These are phyloP conservation scores for Congeria kusceri DNA, from an alignment of 2,888 invertebrate genomes.

Conservation along the genomic window DNA sequence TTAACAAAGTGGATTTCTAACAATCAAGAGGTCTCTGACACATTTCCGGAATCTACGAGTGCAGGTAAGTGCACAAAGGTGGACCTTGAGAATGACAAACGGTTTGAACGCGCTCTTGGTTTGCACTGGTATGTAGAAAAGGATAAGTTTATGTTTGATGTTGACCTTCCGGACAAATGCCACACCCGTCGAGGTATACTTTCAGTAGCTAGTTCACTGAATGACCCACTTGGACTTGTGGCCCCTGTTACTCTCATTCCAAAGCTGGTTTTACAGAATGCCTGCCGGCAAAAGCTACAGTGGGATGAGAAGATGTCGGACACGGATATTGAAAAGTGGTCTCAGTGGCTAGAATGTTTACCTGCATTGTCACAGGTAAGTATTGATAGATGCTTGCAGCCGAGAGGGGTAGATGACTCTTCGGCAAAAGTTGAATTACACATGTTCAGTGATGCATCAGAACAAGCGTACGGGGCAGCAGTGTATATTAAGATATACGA, in stretches of 20 bases:
- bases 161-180: too few relatives aligned
- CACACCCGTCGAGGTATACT: slow-evolving; percentile 51
- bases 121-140: slow-evolving; percentile 16
- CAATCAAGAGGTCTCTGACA: slow-evolving; percentile 22
- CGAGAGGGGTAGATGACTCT: slow-evolving; percentile 5
- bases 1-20: slow-evolving; percentile 46
- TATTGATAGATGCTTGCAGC: slow-evolving; percentile 49
- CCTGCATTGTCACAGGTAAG: slow-evolving; percentile 32
- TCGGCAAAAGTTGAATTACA: slow-evolving; percentile 36
- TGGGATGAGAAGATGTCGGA: slow-evolving; percentile 1
- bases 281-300: background rate
- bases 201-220: slow-evolving; percentile 60
- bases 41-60: slow-evolving; percentile 28
- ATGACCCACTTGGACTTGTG: too few relatives aligned
- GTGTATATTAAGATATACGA: slow-evolving; percentile 44
- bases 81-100: background rate
- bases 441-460: slow-evolving; percentile 52
- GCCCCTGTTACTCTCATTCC: too few relatives aligned
- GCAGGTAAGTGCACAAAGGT: background rate
- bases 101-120: slow-evolving; percentile 31
- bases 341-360: slow-evolving; percentile 47
- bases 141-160: slow-evolving; percentile 11
- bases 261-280: too few relatives aligned
- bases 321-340: slow-evolving; percentile 34
- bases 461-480: slow-evolving; percentile 36